These are phyloP conservation scores for Python bivittatus DNA, from an alignment of 2,113 vertebrate species.

Conservation along the genomic window DNA sequence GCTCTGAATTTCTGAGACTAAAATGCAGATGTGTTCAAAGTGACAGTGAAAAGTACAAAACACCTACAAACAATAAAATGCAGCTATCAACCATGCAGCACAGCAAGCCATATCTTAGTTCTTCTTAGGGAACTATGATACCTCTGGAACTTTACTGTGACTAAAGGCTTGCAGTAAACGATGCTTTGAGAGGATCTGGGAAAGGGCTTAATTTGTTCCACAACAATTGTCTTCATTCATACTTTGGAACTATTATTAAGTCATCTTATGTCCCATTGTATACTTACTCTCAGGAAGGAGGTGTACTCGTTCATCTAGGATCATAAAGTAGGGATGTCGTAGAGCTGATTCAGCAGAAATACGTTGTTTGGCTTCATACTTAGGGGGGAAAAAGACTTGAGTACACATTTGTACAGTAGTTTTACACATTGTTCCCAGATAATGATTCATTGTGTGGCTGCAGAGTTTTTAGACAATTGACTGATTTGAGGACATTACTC, in stretches of 20 bases:
- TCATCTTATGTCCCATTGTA: too few relatives aligned
- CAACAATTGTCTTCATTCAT: neutral
- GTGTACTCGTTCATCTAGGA: constrained; percentile 85
- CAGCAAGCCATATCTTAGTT: neutral
- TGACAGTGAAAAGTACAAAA: neutral
- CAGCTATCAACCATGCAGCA: neutral
- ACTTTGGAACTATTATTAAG: neutral
- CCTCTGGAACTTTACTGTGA: too few relatives aligned
- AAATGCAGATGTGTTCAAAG: neutral
- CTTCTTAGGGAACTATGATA: neutral
- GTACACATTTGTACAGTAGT: accelerated
- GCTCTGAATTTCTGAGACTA: neutral
- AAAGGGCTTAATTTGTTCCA: neutral
- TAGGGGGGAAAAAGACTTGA: constrained; percentile 31
- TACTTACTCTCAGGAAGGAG: constrained; percentile 91
- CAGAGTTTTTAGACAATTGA: neutral
- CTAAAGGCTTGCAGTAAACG: neutral
- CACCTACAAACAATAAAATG: neutral
- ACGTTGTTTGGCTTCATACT: constrained; percentile 88
- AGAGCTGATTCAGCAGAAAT: constrained; percentile 84
- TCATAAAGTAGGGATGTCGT: constrained; percentile 85
- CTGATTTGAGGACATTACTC: neutral
- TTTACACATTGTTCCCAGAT: neutral
- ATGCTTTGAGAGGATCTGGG: neutral
- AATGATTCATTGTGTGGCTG: neutral